These are phyloP conservation scores for Napeogenes sylphis DNA, from an alignment of 2,888 invertebrate species.

Conservation along the genomic window DNA sequence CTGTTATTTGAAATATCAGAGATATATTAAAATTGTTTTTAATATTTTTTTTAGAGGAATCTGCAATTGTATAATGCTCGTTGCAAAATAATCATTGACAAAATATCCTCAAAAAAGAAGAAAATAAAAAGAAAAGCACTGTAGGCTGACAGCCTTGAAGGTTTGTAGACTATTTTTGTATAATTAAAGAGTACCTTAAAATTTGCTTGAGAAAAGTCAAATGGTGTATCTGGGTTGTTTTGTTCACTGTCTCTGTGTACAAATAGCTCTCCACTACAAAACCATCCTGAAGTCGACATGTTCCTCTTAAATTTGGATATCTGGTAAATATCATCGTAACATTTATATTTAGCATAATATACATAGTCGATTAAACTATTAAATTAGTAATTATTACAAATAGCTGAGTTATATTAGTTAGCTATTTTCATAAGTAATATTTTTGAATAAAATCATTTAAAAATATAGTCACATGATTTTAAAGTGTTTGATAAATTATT, in stretches of 20 bases:
- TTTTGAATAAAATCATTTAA: too few species aligned
- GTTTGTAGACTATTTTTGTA: not conserved
- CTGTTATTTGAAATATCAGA: not conserved
- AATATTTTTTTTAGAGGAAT: not conserved
- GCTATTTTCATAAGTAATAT: too few species aligned
- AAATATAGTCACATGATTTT: too few species aligned
- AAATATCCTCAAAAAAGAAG: not conserved
- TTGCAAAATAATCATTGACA: too few species aligned
- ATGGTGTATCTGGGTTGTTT: constrained; percentile 55
- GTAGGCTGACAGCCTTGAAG: not conserved
- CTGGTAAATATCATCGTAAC: constrained; percentile 16
- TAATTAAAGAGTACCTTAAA: constrained; percentile 43
- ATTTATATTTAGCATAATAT: too few species aligned
- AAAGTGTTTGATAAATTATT: too few species aligned
- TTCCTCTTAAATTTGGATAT: constrained; percentile 35
- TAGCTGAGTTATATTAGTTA: too few species aligned
- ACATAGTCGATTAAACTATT: too few species aligned
- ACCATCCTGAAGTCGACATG: constrained; percentile 42
- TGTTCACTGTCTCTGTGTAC: constrained; percentile 55
- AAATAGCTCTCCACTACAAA: constrained; percentile 47
- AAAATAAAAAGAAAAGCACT: not conserved
- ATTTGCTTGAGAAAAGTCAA: constrained; percentile 64
- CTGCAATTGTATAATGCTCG: not conserved
- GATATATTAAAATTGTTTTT: not conserved
- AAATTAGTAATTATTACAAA: too few species aligned